Percentiles rank a stretch among this genome's conserved stretches.
phyloP scores from a whole-genome alignment of 1,140 invertebrate genomes.

The Aphidius gifuensis region DNA sequence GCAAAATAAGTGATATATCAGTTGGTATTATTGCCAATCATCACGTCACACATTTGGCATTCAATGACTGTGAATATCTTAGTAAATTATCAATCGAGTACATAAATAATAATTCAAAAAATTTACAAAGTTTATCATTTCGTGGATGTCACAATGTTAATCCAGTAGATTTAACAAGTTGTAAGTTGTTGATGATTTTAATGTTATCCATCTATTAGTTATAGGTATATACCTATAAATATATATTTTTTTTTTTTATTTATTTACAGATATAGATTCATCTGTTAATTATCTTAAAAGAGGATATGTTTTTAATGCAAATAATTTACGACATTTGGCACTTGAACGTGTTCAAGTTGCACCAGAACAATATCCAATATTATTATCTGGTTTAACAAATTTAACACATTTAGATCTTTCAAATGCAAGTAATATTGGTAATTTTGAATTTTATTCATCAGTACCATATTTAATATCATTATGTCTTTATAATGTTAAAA shows the following conservation, averaged over 20 bases:
- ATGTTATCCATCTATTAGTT: slow-evolving; percentile 3
- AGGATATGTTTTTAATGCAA: slow-evolving; percentile 62
- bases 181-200: slow-evolving; percentile 9
- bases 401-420: slow-evolving; percentile 79
- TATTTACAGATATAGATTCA: slow-evolving; percentile 47
- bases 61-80: slow-evolving; percentile 69
- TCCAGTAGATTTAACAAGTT: slow-evolving; percentile 18
- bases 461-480: slow-evolving; percentile 67
- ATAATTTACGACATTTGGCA: slow-evolving; percentile 63
- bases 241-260: slow-evolving; percentile 38
- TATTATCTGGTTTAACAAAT: slow-evolving; percentile 60
- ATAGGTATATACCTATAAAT: slow-evolving; percentile 30
- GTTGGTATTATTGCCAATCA: slow-evolving; percentile 68
- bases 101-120: slow-evolving; percentile 59
- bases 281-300: slow-evolving; percentile 50
- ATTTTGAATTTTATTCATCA: slow-evolving; percentile 49
- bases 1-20: slow-evolving; percentile 68
- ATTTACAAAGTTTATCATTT: slow-evolving; percentile 49
- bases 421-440: slow-evolving; percentile 58
- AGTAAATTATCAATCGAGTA: slow-evolving; percentile 59
- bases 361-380: slow-evolving; percentile 53
- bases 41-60: slow-evolving; percentile 68
- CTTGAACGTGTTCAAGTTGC: slow-evolving; percentile 57
- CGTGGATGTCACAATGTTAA: slow-evolving; percentile 25
- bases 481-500: slow-evolving; percentile 71